Base-by-base conservation (phyloP, 2,797 vertebrate species). In the Cottoperca gobio region DNA sequence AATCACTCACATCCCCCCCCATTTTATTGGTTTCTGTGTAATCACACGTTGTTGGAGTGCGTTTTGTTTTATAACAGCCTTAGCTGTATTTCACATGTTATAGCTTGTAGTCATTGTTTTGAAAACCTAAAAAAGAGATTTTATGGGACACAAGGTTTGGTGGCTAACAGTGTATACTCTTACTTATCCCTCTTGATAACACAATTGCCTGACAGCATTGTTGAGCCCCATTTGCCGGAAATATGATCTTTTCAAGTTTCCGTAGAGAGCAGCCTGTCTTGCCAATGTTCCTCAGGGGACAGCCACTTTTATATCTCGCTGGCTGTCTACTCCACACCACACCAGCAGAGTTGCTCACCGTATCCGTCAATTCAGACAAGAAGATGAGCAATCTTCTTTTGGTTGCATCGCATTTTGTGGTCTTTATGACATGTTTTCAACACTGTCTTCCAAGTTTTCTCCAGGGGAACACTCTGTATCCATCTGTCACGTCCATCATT, bases 221-320 rank as follows among this genome's bases (percentile, higher is more conserved):
- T 50, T 19, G 12, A 87, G 48, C 52, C 61, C 78, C 71, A 53
- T 43, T 4, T 62, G 83, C 35, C 37, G 73, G 79, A 82, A 91
- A 90, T 61, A 52, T 45, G 72, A 90, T 85, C 77, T 75, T 65
- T 85, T 69, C 19, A 81, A 80, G 82, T 85, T 80, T 87, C 77
- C 12, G 70, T 73, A 10, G 24, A 82, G 82, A 85, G 42, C 79
- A 52, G 65, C 31, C 23, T 10, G 26, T 82, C 73, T 82, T 85
- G 70, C 74, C 75, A 81, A 48, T 71, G 50, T 66, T 79, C 85
- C 83, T 74, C 68, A 37, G 77, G 86, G 82, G 68, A 65, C 63
- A 53, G 42, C n/a, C 4, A 35, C 75, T 81, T 78, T 86, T 82
- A 63, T 66, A 83, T 83, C 70, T 69, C 62, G 70, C 84, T 79